phyloP scores from a whole-genome alignment of 2,888 invertebrate genomes.

The Melanargia galathea region DNA sequence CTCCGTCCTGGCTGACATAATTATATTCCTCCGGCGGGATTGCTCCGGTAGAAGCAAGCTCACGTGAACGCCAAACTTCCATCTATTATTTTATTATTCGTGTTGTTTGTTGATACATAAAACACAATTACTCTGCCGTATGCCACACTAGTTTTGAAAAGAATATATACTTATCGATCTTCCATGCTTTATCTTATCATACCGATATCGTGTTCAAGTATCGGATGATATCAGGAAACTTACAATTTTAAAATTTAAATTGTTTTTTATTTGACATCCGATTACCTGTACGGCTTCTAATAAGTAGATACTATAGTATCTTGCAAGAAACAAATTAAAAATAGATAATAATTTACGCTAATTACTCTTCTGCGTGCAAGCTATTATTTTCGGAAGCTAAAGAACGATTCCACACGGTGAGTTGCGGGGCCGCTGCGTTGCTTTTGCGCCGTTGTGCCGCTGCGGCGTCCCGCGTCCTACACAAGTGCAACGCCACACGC shows the following conservation, averaged over 20 bases:
- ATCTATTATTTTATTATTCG: not conserved
- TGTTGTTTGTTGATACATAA: not conserved
- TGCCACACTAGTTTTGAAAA: conserved; percentile 11
- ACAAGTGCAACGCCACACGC: no score
- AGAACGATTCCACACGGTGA: no score
- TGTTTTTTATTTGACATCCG: not conserved
- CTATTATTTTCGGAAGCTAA: no score
- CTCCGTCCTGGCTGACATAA: conserved; percentile 9
- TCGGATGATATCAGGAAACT: conserved; percentile 14
- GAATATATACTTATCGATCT: conserved; percentile 28
- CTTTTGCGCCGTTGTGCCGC: no score
- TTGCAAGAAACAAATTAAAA: no score
- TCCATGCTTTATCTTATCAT: conserved; percentile 31
- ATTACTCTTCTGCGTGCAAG: no score
- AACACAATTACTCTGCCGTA: conserved; percentile 3
- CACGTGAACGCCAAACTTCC: not conserved
- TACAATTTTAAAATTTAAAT: not conserved
- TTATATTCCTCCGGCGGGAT: not conserved
- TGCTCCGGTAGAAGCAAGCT: not conserved
- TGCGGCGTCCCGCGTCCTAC: no score
- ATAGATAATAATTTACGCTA: no score
- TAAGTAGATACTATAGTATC: no score
- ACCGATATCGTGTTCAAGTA: conserved; percentile 17
- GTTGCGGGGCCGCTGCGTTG: no score
- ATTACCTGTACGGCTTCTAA: not conserved